Conservation (phyloP, 2,888 invertebrate species). For the Plebejus melissa region DNA sequence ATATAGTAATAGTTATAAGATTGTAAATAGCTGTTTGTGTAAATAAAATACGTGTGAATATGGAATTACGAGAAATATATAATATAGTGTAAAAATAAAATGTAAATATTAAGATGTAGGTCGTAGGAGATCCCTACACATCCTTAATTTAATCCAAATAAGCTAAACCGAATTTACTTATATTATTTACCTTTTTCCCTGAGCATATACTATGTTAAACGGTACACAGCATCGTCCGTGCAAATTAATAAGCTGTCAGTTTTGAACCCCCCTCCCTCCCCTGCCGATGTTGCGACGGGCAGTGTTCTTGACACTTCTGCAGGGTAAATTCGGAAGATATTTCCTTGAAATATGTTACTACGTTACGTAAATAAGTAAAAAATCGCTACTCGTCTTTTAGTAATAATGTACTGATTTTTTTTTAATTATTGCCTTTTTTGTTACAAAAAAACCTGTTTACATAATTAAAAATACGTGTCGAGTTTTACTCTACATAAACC, state of each 20-base stretch:
- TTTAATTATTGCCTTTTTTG: not conserved
- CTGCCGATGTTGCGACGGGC: not conserved
- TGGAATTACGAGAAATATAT: no score
- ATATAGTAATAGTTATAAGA: no score
- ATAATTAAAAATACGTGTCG: no score
- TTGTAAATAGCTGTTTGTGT: no score
- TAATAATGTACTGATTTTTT: not conserved
- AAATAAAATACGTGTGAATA: no score
- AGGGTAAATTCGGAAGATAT: not conserved
- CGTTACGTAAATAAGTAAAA: not conserved
- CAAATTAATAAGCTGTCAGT: slow-evolving; percentile 7
- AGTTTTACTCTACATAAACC: no score
- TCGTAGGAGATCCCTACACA: no score
- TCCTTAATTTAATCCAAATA: no score
- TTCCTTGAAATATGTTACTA: not conserved
- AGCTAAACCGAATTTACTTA: not conserved
- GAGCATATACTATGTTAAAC: not conserved
- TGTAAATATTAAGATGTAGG: no score
- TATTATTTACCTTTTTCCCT: not conserved
- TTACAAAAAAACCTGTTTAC: no score
- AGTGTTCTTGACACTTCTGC: not conserved
- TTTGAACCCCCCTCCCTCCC: not conserved
- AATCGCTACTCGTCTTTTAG: not conserved
- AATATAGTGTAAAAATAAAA: no score
- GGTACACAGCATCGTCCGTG: not conserved